Conservation (phyloP, 2,113 vertebrate species). For the cattle (Bos taurus) region ARS-UCD2.0 NC_037336.1:52262501-52263000, state of each 20-base stretch:
- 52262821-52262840: neutral
- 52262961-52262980: neutral
- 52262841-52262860: neutral
- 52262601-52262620: neutral
- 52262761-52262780: neutral
- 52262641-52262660: neutral
- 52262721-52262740: neutral
- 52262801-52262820: neutral
- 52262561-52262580: neutral
- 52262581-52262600: neutral
- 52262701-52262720: constrained; percentile 6
- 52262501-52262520: neutral
- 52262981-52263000: neutral
- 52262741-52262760: neutral
- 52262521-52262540: constrained; percentile 16
- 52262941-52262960: neutral
- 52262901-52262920: neutral
- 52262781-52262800: neutral
- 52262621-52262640: neutral
- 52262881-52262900: neutral
- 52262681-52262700: neutral
- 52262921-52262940: neutral
- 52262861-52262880: neutral
- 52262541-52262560: neutral
- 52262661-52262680: neutral